Base-by-base conservation (phyloP, 1,140 invertebrate species). In the Drosophila biarmipes region DNA sequence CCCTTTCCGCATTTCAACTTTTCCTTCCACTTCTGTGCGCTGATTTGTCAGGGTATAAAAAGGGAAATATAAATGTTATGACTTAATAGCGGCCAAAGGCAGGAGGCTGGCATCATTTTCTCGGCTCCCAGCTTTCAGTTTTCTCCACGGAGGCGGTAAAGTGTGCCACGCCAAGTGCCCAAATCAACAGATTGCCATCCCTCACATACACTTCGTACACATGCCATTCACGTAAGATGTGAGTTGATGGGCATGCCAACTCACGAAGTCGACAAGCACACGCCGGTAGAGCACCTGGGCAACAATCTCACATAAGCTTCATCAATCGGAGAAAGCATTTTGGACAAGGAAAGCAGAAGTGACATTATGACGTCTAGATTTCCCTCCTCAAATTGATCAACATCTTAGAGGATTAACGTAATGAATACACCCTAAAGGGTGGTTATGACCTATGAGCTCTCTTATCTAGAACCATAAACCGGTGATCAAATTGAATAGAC, bases 101-200 rank as follows among this genome's bases (percentile, higher is more conserved):
- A 10, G 27, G 29, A 19, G 34, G 38, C 38, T 40, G 27, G 19
- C 8, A 42, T 38, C 37, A 42, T 62, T 62, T 62, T 42, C 34
- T 35, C 35, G 19, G 19, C 8, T 19, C 37, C 40, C 35, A 35
- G 31, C 4, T 53, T 54, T 7, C 43, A 29, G 0, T 12, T 15
- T 27, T 10, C 34, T 4, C 11, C 4, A 8, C 15, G 46, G 24
- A 24, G 24, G 3, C 24, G 24, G 24, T 40, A 34, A 58, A 37
- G 24, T 38, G 24, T 54, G 43, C 46, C 21, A 15, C 24, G 40
- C 56, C 27, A 76, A 80, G 56, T 62, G 73, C 38, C 52, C 68
- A 80, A 82, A 82, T 81, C 79, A 78, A 68, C 68, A 51, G 62
- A 66, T 75, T 74, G 53, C 53, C 40, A 63, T 34, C 34, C 45